These are phyloP conservation scores for Casuarius casuarius DNA, from an alignment of 2,113 vertebrate species.

Conservation along the genomic window DNA sequence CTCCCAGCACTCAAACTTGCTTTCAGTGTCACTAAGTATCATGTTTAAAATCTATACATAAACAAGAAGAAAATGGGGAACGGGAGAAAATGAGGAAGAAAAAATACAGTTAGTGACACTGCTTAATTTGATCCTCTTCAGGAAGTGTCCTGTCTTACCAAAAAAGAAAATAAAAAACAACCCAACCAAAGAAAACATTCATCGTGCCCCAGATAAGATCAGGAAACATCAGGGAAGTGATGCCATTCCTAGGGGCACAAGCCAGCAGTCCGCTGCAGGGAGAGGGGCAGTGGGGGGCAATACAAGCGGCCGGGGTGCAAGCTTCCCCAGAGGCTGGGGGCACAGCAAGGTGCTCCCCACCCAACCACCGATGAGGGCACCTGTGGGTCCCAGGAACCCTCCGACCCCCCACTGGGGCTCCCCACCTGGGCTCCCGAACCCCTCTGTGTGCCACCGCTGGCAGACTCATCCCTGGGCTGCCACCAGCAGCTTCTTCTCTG, in stretches of 20 bases:
- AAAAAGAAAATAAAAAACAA: slow-evolving; percentile 7
- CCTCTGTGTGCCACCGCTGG: neutral
- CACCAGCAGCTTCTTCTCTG: rapidly evolving
- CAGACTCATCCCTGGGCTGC: neutral
- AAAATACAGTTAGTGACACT: slow-evolving; percentile 3
- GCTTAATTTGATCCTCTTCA: slow-evolving; percentile 9
- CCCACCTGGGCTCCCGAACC: neutral
- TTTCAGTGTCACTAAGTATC: neutral
- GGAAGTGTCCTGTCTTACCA: neutral
- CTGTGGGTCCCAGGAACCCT: neutral
- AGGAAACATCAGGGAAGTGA: neutral
- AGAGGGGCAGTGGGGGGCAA: neutral
- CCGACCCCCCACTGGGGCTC: neutral
- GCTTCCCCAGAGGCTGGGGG: neutral
- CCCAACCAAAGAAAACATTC: neutral
- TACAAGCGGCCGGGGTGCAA: neutral
- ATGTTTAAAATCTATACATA: slow-evolving; percentile 18
- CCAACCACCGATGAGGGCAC: rapidly evolving
- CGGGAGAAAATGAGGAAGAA: neutral
- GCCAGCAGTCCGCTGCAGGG: neutral
- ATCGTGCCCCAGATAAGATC: slow-evolving; percentile 39
- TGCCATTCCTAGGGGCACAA: neutral
- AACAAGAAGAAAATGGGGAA: slow-evolving; percentile 7
- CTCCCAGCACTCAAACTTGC: slow-evolving; percentile 1
- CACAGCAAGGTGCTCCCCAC: rapidly evolving